Base-by-base conservation (phyloP, 1,140 invertebrate genomes). In the Galleria mellonella region DNA sequence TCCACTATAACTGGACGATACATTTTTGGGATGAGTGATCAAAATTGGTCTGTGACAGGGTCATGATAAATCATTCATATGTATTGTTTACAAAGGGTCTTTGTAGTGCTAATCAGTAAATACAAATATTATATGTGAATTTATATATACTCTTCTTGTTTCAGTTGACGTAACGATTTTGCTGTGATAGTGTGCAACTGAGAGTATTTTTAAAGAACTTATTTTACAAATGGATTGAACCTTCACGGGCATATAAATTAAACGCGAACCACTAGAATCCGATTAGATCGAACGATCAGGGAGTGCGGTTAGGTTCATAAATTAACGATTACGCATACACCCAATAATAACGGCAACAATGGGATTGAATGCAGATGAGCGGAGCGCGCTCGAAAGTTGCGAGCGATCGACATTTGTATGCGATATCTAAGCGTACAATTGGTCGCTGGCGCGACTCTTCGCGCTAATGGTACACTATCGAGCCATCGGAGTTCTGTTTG, bases 311-410 rank as follows among this genome's bases (percentile, higher is more conserved):
- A 49, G 61, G 57, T 66, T 68, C 69, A 76, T 82, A 79, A 84
- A 82, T 82, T 82, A 82, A 68, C 71, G 71, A 81, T 74, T 79
- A 79, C 59, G 65, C 67, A 66, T 64, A 72, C 64, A 66, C 57
- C 50, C 67, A 81, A 73, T 77, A 83, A 84, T 81, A 76, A 78
- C 62, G 68, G 74, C 66, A 84, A 84, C 81, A 84, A 84, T 82
- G 77, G 77, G 68, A 84, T 81, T 82, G 77, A 81, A 84, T 84
- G 77, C 78, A 84, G 76, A 84, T 84, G 81, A 84, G 75, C 58
- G 52, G 51, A 41, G 55, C 55, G 58, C 48, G 65, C 61, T 52
- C 46, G 51, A 23, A 42, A 47, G 58, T 30, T 43, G 67, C 63
- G 62, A 53, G 41, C 73, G 77, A 83, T 79, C 77, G 82, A 85